Evolutionary conservation across 2,797 vertebrate genomes (phyloP).

Genomic region (Malacoraja senta): DNA sequence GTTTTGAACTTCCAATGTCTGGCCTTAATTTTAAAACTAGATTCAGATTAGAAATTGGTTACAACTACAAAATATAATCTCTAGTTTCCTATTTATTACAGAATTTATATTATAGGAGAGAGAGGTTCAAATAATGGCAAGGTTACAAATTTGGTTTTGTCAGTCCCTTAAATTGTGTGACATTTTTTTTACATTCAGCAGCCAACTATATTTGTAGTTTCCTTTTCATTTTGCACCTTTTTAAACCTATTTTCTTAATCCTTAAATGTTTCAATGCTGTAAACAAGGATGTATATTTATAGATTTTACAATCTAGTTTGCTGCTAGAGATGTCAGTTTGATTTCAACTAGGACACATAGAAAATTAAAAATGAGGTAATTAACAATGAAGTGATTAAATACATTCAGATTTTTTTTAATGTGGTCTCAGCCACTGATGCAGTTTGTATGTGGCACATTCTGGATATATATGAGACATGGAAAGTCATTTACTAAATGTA

Average conservation of each 20-base stretch:
- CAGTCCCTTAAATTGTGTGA: not conserved
- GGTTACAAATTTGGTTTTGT: not conserved
- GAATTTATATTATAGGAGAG: not conserved
- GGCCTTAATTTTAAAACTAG: not conserved
- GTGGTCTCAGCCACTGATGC: too few species aligned
- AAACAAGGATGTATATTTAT: not conserved
- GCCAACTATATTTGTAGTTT: not conserved
- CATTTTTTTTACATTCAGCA: not conserved
- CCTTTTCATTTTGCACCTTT: not conserved
- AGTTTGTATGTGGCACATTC: not conserved
- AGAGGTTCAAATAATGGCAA: not conserved
- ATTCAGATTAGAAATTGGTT: not conserved
- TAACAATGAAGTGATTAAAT: too few species aligned
- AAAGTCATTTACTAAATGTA: not conserved
- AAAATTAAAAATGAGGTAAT: too few species aligned
- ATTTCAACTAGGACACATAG: too few species aligned
- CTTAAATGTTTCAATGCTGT: not conserved
- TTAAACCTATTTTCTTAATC: not conserved
- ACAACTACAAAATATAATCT: not conserved
- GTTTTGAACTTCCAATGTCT: constrained; percentile 1
- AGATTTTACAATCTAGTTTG: not conserved
- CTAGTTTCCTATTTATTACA: not conserved
- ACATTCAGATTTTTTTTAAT: too few species aligned
- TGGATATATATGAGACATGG: not conserved
- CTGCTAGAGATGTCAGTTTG: too few species aligned